Base-by-base conservation (phyloP, 2,888 invertebrate genomes). In the Polydrusus pterygomalis region DNA sequence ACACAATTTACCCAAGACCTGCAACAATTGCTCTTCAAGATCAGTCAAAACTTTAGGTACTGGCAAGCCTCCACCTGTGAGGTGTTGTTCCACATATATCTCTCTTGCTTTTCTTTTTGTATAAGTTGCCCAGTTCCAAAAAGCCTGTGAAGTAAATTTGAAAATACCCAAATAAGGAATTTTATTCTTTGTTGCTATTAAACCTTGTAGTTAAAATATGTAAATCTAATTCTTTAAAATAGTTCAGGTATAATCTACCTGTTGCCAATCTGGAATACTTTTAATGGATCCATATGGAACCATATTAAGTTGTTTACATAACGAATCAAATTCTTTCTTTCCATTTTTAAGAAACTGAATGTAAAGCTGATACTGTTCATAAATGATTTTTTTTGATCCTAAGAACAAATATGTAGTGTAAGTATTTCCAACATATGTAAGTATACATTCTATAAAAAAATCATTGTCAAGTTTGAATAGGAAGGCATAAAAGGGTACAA, bases 1-100 rank as follows among this genome's bases (percentile, higher is more conserved):
- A 45, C 45, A 45, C 13, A 45, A n/a, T n/a, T 45, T 45, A n/a
- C 45, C 45, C n/a, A 45, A n/a, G 13, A 45, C n/a, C 45, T 45
- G n/a, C n/a, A 45, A 45, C n/a, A 45, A 45, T n/a, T 45, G n/a
- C 45, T n/a, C n/a, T n/a, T 45, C n/a, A 13, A 45, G n/a, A n/a
- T 45, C 45, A n/a, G 45, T 45, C n/a, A 45, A n/a, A 45, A 45
- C n/a, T n/a, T 45, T 45, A n/a, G n/a, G 13, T 45, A 45, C n/a
- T 45, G 45, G 45, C 45, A 45, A n/a, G 13, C 45, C 45, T 45
- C 45, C 45, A 45, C 45, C 45, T 45, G 45, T 45, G 1, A 45
- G 13, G n/a, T 45, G 45, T 13, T 45, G 45, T 13, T n/a, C 45
- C 45, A 45, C 45, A 45, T n/a, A n/a, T n/a, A n/a, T n/a, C n/a